These are phyloP conservation scores for Rhodeus uyekii DNA, from an alignment of 2,797 vertebrate species.

Conservation along the genomic window DNA sequence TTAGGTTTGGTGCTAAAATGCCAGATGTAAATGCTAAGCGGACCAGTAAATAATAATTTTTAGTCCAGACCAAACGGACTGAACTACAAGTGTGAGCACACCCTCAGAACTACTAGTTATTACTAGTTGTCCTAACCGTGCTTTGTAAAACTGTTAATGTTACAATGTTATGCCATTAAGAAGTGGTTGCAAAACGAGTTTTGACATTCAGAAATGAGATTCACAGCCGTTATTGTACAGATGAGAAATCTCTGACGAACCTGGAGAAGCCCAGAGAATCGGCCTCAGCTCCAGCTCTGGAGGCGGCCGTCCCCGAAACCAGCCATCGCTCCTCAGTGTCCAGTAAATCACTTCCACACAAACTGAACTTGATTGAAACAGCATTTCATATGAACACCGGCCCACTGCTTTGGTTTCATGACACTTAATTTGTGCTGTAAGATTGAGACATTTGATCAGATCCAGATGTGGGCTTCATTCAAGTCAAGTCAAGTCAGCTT, in stretches of 20 bases:
- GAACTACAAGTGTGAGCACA: too few species aligned
- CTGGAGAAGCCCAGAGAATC: conserved; percentile 96
- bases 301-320: conserved; percentile 90
- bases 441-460: background rate
- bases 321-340: conserved; percentile 94
- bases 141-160: background rate
- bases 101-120: too few species aligned
- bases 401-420: background rate
- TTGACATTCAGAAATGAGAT: background rate
- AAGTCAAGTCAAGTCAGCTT: background rate
- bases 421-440: background rate
- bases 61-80: too few species aligned
- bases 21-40: too few species aligned
- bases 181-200: background rate
- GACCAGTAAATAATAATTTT: too few species aligned
- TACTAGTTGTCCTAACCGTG: too few species aligned
- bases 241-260: conserved; percentile 90
- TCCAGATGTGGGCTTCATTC: background rate
- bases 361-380: background rate
- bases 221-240: conserved; percentile 79
- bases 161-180: background rate
- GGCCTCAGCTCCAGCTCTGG: conserved; percentile 92
- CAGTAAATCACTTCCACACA: conserved; percentile 76
- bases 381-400: background rate
- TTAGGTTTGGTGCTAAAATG: too few species aligned